These are phyloP conservation scores for Suricata suricatta DNA, from an alignment of 2,113 vertebrate species.

Conservation along the genomic window DNA sequence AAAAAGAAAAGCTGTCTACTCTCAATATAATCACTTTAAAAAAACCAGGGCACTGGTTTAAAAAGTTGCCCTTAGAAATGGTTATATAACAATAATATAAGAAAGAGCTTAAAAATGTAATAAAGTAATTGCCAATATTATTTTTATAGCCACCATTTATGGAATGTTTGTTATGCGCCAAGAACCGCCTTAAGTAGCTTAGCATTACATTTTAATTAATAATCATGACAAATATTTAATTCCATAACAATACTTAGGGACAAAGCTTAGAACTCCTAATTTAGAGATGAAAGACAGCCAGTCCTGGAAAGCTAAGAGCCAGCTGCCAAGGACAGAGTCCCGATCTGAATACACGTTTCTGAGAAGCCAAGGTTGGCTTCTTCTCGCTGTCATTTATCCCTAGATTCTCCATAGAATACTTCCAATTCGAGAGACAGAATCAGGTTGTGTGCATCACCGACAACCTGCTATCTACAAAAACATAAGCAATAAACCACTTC, in stretches of 20 bases:
- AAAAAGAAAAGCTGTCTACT: not conserved
- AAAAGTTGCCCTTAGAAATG: not conserved
- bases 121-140: conserved; percentile 41
- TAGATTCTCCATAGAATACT: not conserved
- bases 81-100: not conserved
- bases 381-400: not conserved
- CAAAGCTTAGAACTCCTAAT: not conserved
- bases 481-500: not conserved
- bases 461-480: not conserved
- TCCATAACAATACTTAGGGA: not conserved
- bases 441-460: not conserved
- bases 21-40: not conserved
- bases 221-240: conserved; percentile 25
- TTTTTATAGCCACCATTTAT: conserved; percentile 52
- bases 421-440: not conserved
- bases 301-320: not conserved
- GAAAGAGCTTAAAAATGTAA: not conserved
- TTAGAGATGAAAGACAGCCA: not conserved
- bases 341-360: not conserved
- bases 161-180: not conserved
- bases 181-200: not conserved
- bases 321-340: not conserved
- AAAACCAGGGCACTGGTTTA: conserved; percentile 21
- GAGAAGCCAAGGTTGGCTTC: not conserved
- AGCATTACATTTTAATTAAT: conserved; percentile 24